Conservation (phyloP, 53 echinoderm and acorn worm genomes). For the Crossaster papposus region DNA sequence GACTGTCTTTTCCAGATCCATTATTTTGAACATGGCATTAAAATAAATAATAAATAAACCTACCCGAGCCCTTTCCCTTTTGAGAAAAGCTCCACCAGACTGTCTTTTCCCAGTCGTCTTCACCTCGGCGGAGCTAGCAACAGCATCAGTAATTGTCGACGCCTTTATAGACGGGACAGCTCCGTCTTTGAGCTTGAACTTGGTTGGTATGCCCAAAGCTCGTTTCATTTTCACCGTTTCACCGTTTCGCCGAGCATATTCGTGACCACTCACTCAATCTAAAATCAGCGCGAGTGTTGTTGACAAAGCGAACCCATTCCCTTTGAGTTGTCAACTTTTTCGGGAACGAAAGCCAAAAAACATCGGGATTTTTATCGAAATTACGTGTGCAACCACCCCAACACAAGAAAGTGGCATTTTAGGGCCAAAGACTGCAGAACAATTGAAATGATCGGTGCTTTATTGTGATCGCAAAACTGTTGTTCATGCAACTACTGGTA, state of each 20-base stretch:
- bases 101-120: too few species aligned
- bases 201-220: neutral
- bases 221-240: neutral
- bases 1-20: too few species aligned
- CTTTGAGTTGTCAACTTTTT: neutral
- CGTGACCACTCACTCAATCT: neutral
- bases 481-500: too few species aligned
- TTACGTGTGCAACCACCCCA: conserved; percentile 29
- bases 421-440: neutral
- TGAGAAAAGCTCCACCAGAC: too few species aligned
- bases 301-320: conserved; percentile 14
- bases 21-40: too few species aligned
- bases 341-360: neutral
- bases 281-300: conserved; percentile 5
- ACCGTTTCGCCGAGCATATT: neutral
- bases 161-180: neutral
- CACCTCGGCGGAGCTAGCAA: neutral
- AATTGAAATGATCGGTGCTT: neutral
- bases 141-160: neutral
- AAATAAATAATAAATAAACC: too few species aligned
- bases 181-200: conserved; percentile 6
- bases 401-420: conserved; percentile 29
- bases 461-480: too few species aligned
- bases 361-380: conserved; percentile 8
- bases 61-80: too few species aligned